Evolutionary conservation across 2,113 vertebrate genomes (phyloP).

Genomic region (Hippocampus abdominalis): DNA sequence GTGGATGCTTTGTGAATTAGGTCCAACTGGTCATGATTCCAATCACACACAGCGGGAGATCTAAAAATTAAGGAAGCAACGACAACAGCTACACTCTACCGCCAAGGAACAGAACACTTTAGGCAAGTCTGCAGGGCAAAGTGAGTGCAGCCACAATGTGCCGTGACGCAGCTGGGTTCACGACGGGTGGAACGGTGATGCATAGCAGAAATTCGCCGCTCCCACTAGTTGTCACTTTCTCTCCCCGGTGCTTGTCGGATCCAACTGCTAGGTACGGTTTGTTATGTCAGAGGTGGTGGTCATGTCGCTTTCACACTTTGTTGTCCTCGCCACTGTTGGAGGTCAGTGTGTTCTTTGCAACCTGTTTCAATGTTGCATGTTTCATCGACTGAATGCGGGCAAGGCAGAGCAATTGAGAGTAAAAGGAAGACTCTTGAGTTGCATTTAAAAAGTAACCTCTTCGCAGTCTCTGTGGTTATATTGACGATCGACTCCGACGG

Average conservation of each 20-base stretch:
- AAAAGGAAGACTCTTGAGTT: too few species aligned
- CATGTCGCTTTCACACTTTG: not conserved
- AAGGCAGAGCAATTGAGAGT: too few species aligned
- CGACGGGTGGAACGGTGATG: not conserved
- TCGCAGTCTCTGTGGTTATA: too few species aligned
- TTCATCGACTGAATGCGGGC: not conserved
- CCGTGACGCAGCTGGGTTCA: not conserved
- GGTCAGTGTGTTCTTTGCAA: not conserved
- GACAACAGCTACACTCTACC: not conserved
- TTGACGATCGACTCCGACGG: too few species aligned
- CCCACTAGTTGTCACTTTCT: not conserved
- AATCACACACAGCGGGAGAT: not conserved
- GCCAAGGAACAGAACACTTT: not conserved
- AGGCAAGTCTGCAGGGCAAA: not conserved
- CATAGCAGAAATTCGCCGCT: not conserved
- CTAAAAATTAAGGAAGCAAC: not conserved
- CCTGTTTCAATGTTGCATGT: not conserved
- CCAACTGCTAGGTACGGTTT: not conserved
- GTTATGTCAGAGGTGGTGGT: not conserved
- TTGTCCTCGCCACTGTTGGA: not conserved
- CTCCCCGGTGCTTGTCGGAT: not conserved
- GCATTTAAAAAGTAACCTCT: not conserved
- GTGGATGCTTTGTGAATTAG: not conserved
- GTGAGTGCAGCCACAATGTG: not conserved
- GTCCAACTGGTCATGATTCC: not conserved